Evolutionary conservation across 2,888 invertebrate species (phyloP).

Genomic region (Volucella inanis): DNA sequence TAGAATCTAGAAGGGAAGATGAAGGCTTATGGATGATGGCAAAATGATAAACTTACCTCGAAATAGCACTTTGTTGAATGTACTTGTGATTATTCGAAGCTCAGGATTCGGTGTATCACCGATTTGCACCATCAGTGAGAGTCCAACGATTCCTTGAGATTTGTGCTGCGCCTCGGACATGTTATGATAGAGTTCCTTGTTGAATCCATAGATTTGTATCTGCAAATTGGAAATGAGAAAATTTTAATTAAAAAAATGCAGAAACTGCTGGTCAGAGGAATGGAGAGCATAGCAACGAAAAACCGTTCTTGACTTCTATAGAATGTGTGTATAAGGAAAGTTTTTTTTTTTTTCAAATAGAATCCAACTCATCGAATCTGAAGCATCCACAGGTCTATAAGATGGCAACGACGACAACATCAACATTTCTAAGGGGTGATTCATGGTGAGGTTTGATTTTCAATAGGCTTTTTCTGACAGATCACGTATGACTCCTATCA

Average conservation of each 20-base stretch:
- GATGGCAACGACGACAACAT: too few species aligned
- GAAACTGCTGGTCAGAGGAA: background rate
- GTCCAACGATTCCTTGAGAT: slow-evolving; percentile 97
- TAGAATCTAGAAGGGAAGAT: background rate
- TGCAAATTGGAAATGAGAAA: slow-evolving; percentile 83
- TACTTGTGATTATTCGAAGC: slow-evolving; percentile 92
- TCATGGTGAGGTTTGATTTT: too few species aligned
- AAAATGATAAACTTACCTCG: slow-evolving; percentile 88
- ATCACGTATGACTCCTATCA: too few species aligned
- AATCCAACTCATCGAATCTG: too few species aligned
- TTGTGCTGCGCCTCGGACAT: slow-evolving; percentile 98
- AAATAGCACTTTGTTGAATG: slow-evolving; percentile 92
- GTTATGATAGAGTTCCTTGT: slow-evolving; percentile 97
- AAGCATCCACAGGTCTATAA: too few species aligned
- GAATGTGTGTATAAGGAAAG: too few species aligned
- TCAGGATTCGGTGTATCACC: slow-evolving; percentile 94
- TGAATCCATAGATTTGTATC: slow-evolving; percentile 98
- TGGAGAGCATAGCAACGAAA: too few species aligned
- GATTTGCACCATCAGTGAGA: slow-evolving; percentile 97
- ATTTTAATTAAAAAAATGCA: background rate
- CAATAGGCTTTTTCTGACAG: too few species aligned
- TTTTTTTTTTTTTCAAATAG: too few species aligned
- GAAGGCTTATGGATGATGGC: too few species aligned
- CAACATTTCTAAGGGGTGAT: too few species aligned
- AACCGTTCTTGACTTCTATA: too few species aligned